Base-by-base conservation (phyloP, 2,888 invertebrate species). In the Nycteola revayana region DNA sequence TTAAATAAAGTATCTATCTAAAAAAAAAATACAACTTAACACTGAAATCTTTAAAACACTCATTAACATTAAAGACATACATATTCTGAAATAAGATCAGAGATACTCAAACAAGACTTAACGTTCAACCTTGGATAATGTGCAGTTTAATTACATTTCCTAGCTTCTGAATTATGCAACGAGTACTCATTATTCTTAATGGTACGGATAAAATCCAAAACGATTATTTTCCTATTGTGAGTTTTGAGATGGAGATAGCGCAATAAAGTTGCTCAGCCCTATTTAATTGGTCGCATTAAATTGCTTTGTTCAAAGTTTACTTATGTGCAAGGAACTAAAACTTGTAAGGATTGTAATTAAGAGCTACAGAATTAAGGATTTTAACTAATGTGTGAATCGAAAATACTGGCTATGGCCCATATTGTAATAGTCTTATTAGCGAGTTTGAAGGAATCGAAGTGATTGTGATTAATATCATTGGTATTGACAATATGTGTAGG, bases 121-220 rank as follows among this genome's bases (percentile, higher is more conserved):
- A 18, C 18, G 35, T 57, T 46, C 18, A 29, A 41, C 36, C 10
- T 46, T 36, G 36, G 72, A 71, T 73, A 73, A 72, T 70, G 68
- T 73, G 73, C 68, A 76, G 77, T 83, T 81, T 83, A 81, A 84
- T 80, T 82, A 76, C 73, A 68, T 62, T 73, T 72, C 67, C 68
- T 67, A 46, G 63, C 60, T 54, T 70, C 62, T 76, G 64, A 76
- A 69, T 69, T 77, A 75, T 77, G 74, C 73, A 66, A 60, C 59
- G 55, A 69, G 63, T 59, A 60, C 50, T 75, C 75, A 68, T 72
- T 70, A 72, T 65, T 71, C 73, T 73, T 78, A 80, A 80, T 77
- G 67, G 67, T 59, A 54, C 58, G 60, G 74, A 78, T 78, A 75
- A 75, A 73, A 68, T 71, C 71, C 60, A 56, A 60, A 73, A 71